A percentile compares a stretch with the other conserved stretches of the same genome.
Conservation (phyloP, 1,140 invertebrate species). For the Varroa destructor region DNA sequence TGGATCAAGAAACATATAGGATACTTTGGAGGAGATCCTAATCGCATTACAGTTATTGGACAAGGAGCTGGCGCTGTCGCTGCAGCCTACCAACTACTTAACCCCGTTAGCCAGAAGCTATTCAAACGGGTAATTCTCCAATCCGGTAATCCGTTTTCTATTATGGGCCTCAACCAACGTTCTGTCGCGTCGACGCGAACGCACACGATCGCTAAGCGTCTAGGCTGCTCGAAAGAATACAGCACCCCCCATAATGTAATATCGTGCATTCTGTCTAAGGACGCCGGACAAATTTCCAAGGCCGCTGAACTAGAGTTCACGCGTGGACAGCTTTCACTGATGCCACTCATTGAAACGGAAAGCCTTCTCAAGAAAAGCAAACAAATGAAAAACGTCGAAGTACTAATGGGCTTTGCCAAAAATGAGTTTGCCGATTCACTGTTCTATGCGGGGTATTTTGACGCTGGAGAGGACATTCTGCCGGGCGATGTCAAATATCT, state of each 20-base stretch:
- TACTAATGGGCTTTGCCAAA: constrained; percentile 8
- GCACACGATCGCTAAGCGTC: constrained; percentile 5
- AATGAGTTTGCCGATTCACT: constrained; percentile 24
- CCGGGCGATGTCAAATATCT: constrained; percentile 22
- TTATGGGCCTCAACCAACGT: constrained; percentile 7
- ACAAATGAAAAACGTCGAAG: constrained; percentile 13
- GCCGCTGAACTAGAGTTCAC: constrained; percentile 23
- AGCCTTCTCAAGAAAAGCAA: constrained; percentile 8
- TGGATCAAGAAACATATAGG: constrained; percentile 43
- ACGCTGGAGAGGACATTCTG: constrained; percentile 1
- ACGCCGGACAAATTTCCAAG: constrained; percentile 6
- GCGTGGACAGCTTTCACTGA: constrained; percentile 11
- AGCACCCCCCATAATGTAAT: neutral
- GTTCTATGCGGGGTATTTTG: constrained; percentile 14
- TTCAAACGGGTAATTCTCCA: constrained; percentile 40
- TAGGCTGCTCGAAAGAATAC: constrained; percentile 6
- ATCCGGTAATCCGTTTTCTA: constrained; percentile 30
- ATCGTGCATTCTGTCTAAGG: constrained; percentile 3
- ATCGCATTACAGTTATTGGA: constrained; percentile 46
- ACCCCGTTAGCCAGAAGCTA: constrained; percentile 34
- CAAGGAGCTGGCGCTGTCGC: constrained; percentile 41
- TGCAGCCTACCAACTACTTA: constrained; percentile 39
- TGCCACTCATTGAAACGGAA: constrained; percentile 11
- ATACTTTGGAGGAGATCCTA: constrained; percentile 42
- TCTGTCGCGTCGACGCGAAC: constrained; percentile 10